These are phyloP conservation scores for Hydractinia echinata DNA, from an alignment of 30 jellyfish, hydroid and myxozoan species.

Conservation along the genomic window DNA sequence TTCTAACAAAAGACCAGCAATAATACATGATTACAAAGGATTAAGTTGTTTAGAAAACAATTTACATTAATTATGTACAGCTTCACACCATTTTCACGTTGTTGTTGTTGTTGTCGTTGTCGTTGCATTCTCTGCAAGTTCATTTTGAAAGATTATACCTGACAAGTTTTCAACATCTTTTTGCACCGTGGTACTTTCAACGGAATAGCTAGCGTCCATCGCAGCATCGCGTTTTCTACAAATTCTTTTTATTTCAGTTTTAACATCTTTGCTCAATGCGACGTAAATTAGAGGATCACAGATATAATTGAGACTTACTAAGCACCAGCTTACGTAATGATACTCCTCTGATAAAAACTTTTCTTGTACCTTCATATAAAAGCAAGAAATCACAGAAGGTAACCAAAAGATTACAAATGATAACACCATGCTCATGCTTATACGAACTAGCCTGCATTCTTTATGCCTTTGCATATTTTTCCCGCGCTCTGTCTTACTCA, in stretches of 20 bases:
- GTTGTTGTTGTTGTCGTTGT: too few relatives aligned
- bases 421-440: not conserved
- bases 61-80: too few relatives aligned
- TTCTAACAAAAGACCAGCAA: too few relatives aligned
- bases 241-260: not conserved
- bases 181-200: too few relatives aligned
- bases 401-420: not conserved
- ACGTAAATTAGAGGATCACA: not conserved
- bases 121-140: too few relatives aligned
- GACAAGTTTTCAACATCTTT: too few relatives aligned
- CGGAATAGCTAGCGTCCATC: not conserved
- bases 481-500: not conserved
- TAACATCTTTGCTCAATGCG: not conserved
- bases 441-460: slow-evolving; percentile 7
- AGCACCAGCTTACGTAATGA: not conserved
- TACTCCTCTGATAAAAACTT: not conserved
- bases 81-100: too few relatives aligned
- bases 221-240: not conserved
- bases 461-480: not conserved
- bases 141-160: too few relatives aligned
- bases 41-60: too few relatives aligned
- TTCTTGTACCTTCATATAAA: not conserved
- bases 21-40: too few relatives aligned
- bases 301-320: not conserved
- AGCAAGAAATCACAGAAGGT: not conserved